These are phyloP conservation scores for Nasua narica DNA, from an alignment of 2,797 vertebrate genomes.

Conservation along the genomic window DNA sequence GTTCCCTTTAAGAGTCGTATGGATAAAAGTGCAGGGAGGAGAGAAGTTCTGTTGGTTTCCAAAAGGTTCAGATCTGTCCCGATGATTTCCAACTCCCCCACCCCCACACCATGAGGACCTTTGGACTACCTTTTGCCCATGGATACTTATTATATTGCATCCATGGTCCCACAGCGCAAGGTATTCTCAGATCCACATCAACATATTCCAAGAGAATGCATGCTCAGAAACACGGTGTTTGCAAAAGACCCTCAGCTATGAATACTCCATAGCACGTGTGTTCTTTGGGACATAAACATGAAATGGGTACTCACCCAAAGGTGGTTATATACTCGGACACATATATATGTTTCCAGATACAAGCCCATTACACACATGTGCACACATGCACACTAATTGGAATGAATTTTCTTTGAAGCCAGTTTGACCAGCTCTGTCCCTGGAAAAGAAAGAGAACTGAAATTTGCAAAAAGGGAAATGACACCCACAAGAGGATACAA, in stretches of 20 bases:
- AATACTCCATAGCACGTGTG: rapidly evolving
- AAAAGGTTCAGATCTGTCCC: not conserved
- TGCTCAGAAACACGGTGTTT: not conserved
- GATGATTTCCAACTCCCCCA: not conserved
- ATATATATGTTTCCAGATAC: not conserved
- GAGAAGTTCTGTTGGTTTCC: not conserved
- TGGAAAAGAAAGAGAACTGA: not conserved
- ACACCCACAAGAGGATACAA: not conserved
- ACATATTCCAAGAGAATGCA: not conserved
- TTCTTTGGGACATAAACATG: not conserved
- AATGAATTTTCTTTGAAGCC: not conserved
- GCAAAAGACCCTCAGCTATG: not conserved
- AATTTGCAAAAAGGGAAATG: not conserved
- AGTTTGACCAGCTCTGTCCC: not conserved
- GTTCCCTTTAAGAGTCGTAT: not conserved
- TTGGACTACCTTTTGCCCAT: not conserved
- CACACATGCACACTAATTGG: not conserved
- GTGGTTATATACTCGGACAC: not conserved
- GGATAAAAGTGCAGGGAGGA: not conserved
- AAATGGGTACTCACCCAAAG: not conserved
- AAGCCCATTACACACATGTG: not conserved
- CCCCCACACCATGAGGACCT: not conserved
- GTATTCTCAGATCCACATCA: not conserved
- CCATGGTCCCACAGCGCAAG: too few species aligned
- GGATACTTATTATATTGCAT: not conserved